Conservation (phyloP, 2,113 vertebrate genomes). For the Dipodomys ordii region DNA sequence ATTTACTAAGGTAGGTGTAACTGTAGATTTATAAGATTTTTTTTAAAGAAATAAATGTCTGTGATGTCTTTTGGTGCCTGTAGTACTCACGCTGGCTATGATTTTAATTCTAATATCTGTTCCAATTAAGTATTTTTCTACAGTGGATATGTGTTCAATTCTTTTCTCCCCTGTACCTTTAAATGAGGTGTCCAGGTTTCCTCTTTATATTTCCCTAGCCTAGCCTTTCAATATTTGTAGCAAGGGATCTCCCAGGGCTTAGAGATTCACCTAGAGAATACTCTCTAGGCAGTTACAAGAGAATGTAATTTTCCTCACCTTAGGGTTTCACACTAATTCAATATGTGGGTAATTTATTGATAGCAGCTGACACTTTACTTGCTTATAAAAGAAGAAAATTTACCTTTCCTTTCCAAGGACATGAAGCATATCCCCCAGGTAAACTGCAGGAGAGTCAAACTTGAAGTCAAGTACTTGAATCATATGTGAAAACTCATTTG, state of each 20-base stretch:
- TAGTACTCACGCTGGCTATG: not conserved
- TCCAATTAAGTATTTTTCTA: too few relatives aligned
- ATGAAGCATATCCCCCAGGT: not conserved
- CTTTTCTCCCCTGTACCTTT: not conserved
- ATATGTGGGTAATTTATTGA: slow-evolving; percentile 29
- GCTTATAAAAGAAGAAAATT: not conserved
- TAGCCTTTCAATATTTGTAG: not conserved
- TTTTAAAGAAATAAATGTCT: not conserved
- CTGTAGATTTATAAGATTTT: not conserved
- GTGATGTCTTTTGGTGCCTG: not conserved
- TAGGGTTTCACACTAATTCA: not conserved
- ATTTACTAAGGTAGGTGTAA: not conserved
- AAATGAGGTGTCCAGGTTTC: not conserved
- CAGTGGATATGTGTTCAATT: not conserved
- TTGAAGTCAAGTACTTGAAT: not conserved
- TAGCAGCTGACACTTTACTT: not conserved
- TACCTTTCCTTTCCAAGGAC: not conserved
- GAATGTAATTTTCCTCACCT: not conserved
- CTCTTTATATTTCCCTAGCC: not conserved
- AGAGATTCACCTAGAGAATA: not conserved
- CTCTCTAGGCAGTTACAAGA: not conserved
- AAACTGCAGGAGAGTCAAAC: not conserved
- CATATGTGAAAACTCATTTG: not conserved
- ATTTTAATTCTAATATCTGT: too few relatives aligned
- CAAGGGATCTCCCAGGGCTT: not conserved